Evolutionary conservation across 2,113 vertebrate species (phyloP), one percentile per base, ranked within the genome.

Genomic region (Mugil cephalus): DNA sequence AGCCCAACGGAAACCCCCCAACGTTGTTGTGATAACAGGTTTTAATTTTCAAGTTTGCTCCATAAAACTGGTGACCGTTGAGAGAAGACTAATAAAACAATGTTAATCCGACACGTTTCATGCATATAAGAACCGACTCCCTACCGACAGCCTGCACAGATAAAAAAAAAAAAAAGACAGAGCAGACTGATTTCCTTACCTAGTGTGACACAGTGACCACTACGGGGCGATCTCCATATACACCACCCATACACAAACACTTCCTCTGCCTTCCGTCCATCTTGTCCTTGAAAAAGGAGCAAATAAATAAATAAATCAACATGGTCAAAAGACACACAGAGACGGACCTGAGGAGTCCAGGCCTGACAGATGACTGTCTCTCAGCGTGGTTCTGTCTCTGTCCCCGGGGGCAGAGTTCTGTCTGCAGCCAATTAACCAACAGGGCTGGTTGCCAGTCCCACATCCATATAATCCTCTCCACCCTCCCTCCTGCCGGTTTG

Each of bases 351-450:
- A 38, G 55, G n/a, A 55, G 7, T n/a, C 24, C 17, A 7, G 43
- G 43, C 39, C 39, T 65, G 55, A 72, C 83, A 82, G 60, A 80
- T 67, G 69, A 79, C 68, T 61, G 83, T 79, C 82, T 46, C 19
- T 8, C 15, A 39, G 17, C 61, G 1, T 15, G 50, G 62, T 42
- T 45, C 76, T 66, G 72, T 80, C 72, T 21, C 13, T 35, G 51
- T 74, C 77, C 71, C 60, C 11, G 6, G 69, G n/a, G 87, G 69
- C 68, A 46, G 58, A 45, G 65, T 53, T 45, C 39, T 60, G 77
- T 85, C 77, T 80, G 72, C 66, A 74, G 82, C 82, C 79, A 80
- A 82, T 85, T 86, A 87, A 80, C 74, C 74, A 77, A 12, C 55
- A n/a, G 53, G 86, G 84, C 72, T 11, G 50, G 45, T 77, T 74